Evolutionary conservation across 1,140 invertebrate species (phyloP), one percentile per base, ranked within the genome.

Genomic region (Penaeus chinensis): DNA sequence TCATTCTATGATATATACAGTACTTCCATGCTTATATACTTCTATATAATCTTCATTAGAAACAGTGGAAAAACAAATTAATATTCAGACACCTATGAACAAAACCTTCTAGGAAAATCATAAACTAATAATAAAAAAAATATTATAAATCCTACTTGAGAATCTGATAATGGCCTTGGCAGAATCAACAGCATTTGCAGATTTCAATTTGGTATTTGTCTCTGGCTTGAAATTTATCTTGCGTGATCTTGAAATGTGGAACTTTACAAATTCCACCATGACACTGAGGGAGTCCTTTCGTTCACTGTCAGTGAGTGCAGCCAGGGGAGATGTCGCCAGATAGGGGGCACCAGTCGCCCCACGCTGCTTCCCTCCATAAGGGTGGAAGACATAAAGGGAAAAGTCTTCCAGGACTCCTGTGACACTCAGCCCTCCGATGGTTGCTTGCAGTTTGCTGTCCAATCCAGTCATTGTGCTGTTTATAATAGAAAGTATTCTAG

Each of bases 341-440:
- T 82, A 89, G 5, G 78, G 84, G 54, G 82, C 83, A 7, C 82
- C 82, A 42, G 82, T 84, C 11, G 82, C 66, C 10, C 80, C 82
- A n/a, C 90, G 78, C 61, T 86, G 90, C 63, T 91, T 91, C 91
- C 95, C 97, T 20, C 98, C 98, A 92, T 99, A 99, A 0, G 98
- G 98, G 94, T 99, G 98, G 93, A 99, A 99, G 89, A 99, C 98
- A 92, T 98, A 98, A 1, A 99, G 95, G 1, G 98, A 99, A 92
- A 99, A 99, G 92, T 99, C 97, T 0, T 97, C 96, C 81, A 99
- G 93, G 91, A 97, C 98, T 7, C 97, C 97, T 0, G 98, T 99
- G 0, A 99, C 96, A 92, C 97, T 98, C 0, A 98, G 92, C 8
- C 97, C 97, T 63, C 97, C 97, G 86, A 96, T 95, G 24, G 86